Conservation (phyloP, 2,797 vertebrate species). For the Mergus octosetaceus region DNA sequence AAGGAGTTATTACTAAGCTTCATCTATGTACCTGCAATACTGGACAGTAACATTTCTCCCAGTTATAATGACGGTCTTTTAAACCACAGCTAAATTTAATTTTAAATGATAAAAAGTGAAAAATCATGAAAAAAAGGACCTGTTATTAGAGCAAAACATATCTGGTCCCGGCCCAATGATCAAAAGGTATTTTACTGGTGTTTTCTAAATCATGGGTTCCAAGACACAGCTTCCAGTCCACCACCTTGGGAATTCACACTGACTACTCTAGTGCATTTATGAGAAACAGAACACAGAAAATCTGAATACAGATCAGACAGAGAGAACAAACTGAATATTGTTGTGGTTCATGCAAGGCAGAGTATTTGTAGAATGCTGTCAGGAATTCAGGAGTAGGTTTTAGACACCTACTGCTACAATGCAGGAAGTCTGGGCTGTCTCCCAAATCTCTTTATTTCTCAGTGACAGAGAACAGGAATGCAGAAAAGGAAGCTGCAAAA, state of each 20-base stretch:
- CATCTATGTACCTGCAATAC: not conserved
- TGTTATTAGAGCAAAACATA: not conserved
- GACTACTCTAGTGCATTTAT: not conserved
- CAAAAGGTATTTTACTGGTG: not conserved
- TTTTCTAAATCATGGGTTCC: not conserved
- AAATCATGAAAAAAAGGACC: not conserved
- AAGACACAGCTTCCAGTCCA: not conserved
- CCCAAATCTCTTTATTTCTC: not conserved
- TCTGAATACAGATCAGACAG: not conserved
- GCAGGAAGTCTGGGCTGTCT: not conserved
- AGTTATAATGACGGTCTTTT: not conserved
- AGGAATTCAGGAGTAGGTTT: not conserved
- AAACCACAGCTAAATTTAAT: not conserved
- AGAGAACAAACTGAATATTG: not conserved
- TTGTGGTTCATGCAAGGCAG: not conserved
- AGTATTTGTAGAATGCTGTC: slow-evolving; percentile 4
- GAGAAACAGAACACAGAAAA: not conserved
- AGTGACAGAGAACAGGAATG: not conserved
- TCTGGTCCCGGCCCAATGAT: not conserved
- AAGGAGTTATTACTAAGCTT: not conserved
- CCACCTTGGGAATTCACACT: not conserved
- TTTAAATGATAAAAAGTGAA: not conserved
- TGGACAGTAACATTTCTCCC: not conserved
- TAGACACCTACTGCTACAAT: not conserved
- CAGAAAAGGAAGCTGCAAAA: not conserved